Evolutionary conservation across 2,797 vertebrate genomes (phyloP).

Genomic region (Brachyalestes nurse): DNA sequence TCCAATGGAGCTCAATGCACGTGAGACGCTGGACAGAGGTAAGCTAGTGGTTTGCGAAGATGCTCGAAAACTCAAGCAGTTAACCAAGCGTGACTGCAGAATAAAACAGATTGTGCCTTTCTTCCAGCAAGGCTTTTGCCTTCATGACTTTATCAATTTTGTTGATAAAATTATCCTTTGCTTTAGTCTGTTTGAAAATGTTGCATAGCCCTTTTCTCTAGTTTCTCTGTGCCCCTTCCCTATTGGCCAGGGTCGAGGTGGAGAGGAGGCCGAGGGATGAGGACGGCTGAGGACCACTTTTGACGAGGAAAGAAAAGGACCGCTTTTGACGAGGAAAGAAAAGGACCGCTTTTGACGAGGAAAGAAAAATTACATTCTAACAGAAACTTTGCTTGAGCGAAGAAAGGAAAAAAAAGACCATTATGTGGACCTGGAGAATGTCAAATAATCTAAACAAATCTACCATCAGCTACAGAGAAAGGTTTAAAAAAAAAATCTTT

Average conservation of each 20-base stretch:
- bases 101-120: conserved; percentile 11
- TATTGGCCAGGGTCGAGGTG: conserved; percentile 51
- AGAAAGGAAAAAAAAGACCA: neutral
- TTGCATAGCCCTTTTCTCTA: conserved; percentile 68
- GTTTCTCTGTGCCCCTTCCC: conserved; percentile 56
- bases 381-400: neutral
- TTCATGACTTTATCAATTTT: neutral
- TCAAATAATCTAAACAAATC: conserved; percentile 25
- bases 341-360: neutral
- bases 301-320: neutral
- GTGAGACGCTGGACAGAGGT: conserved; percentile 17
- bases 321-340: neutral
- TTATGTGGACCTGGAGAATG: conserved; percentile 15
- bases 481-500: conserved; percentile 11
- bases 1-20: too few species aligned
- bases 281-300: conserved; percentile 33
- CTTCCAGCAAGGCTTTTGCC: conserved; percentile 9
- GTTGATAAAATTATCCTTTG: neutral
- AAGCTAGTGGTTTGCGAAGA: conserved; percentile 48
- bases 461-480: conserved; percentile 12
- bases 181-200: conserved; percentile 55
- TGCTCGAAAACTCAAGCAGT: conserved; percentile 43
- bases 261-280: conserved; percentile 49
- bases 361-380: neutral
- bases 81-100: conserved; percentile 14